These are phyloP conservation scores for Pholis gunnellus DNA, from an alignment of 2,113 vertebrate genomes.

Conservation along the genomic window DNA sequence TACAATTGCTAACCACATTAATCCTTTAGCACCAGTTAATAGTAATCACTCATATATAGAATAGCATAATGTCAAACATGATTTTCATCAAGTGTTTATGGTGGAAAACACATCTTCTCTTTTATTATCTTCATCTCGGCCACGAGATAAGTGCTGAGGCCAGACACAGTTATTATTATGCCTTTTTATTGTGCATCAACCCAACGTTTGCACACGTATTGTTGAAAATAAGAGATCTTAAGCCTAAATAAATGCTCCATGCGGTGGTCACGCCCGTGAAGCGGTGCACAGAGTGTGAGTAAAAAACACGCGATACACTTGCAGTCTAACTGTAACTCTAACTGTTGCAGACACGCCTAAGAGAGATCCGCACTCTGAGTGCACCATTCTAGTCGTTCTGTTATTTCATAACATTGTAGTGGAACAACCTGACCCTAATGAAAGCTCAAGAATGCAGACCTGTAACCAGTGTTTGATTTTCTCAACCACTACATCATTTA, in stretches of 20 bases:
- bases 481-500: not conserved
- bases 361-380: not conserved
- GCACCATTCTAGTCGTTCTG: not conserved
- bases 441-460: not conserved
- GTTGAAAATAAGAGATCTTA: not conserved
- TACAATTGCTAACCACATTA: not conserved
- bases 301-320: not conserved
- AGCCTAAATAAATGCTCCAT: not conserved
- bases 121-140: not conserved
- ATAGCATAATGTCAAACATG: not conserved
- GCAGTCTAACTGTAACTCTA: not conserved
- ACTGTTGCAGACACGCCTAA: not conserved
- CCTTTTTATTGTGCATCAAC: not conserved
- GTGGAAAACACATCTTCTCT: not conserved
- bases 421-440: not conserved
- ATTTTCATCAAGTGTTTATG: not conserved
- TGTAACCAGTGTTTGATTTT: not conserved
- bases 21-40: not conserved
- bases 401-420: not conserved
- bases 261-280: not conserved
- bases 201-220: not conserved
- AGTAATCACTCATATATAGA: not conserved
- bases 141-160: not conserved
- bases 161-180: not conserved
- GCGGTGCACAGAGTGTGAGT: not conserved